phyloP scores from a whole-genome alignment of 2,113 vertebrate species.

The Daphoenositta chrysoptera region DNA sequence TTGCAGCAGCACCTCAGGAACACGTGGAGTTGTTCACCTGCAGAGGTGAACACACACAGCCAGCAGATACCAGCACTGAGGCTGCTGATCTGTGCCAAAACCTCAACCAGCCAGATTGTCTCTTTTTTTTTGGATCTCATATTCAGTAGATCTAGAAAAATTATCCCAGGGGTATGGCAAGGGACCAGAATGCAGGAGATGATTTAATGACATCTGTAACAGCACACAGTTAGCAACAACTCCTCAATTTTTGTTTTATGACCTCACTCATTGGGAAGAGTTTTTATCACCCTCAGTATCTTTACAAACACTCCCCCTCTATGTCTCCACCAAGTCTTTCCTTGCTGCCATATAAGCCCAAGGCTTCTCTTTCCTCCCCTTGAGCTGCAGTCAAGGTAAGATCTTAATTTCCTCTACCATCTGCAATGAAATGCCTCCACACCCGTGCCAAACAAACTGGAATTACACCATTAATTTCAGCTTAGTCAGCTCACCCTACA shows the following conservation, averaged over 20 bases:
- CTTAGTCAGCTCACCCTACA: not conserved
- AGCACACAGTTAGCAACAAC: not conserved
- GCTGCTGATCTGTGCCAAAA: not conserved
- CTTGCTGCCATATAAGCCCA: not conserved
- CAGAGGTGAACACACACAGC: not conserved
- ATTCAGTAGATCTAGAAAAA: constrained; percentile 10
- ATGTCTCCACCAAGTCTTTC: not conserved
- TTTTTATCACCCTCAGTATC: not conserved
- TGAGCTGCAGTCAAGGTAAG: constrained; percentile 1
- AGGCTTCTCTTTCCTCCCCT: not conserved
- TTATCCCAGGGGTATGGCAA: constrained; percentile 30
- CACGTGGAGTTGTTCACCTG: rapidly evolving
- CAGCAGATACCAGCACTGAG: not conserved
- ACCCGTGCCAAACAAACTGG: not conserved
- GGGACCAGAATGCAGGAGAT: not conserved
- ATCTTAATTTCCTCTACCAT: constrained; percentile 11
- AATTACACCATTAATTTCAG: constrained; percentile 3
- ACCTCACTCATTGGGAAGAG: not conserved
- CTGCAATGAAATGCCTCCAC: not conserved
- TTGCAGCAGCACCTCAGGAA: not conserved
- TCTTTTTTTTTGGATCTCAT: not conserved
- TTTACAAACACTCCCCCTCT: not conserved
- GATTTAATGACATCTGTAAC: not conserved
- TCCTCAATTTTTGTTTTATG: constrained; percentile 6
- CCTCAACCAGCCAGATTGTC: not conserved